Base-by-base conservation (phyloP, 2,113 vertebrate species). In the Brienomyrus brachyistius region DNA sequence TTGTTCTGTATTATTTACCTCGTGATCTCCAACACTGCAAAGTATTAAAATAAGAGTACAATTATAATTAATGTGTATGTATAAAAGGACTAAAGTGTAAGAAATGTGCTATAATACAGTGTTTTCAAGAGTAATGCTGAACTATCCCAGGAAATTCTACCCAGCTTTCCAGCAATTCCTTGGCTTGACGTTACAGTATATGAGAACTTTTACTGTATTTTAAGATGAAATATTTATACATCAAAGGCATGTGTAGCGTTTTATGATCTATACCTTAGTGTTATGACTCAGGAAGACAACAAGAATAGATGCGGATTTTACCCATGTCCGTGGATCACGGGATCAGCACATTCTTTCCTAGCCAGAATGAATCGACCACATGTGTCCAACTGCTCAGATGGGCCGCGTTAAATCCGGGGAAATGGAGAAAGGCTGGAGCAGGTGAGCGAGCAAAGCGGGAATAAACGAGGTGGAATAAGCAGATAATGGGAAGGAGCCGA, bases 331-430 rank as follows among this genome's bases (percentile, higher is more conserved):
- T 5, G 50, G 50, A 31, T 86, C 48, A 31, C 27, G 15, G 47
- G 48, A 31, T 86, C 21, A 84, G 82, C 45, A 19, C 45, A 47
- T 45, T 48, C 21, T 48, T 47, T 84, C 82, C 82, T 47, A 48
- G 82, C 45, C 82, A 47, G 82, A 84, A 84, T 84, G 82, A 84
- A 84, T 84, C 21, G 45, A 43, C 82, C 82, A 84, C 82, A 84
- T 84, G 82, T 48, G 45, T 48, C 43, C 45, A 43, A 84, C 82
- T 47, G 45, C 40, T 48, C 40, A 84, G 40, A 84, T 84, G 82
- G 45, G 21, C 82, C 10, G 19, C 45, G 21, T 45, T 84, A 47
- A 84, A 84, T 84, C 82, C 45, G 82, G 43, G 45, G 43, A 84
- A 84, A 84, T 47, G 43, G 45, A 84, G 45, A 23, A 48, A 47